Base-by-base conservation (phyloP, 2,888 invertebrate species). In the Chouioia cunea region DNA sequence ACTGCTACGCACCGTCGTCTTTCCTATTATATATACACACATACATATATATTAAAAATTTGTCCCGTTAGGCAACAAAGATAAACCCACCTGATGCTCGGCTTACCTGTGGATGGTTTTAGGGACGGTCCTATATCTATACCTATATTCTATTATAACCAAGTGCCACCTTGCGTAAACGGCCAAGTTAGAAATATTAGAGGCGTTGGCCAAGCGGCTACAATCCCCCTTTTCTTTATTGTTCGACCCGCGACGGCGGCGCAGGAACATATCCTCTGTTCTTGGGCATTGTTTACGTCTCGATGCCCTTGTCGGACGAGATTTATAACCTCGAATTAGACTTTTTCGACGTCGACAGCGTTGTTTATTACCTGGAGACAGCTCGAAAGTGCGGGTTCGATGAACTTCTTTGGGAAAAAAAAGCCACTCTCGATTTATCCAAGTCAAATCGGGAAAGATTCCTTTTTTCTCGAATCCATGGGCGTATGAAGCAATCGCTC, bases 291-390 rank as follows among this genome's bases (percentile, higher is more conserved):
- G 71, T 74, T 70, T 74, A 72, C 69, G 71, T 72, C 74, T 72
- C 71, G 74, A 59, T 72, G 71, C 74, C 63, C 71, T 68, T 74
- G 74, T 73, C 71, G 63, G 54, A 50, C 27, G 69, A 71, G 74
- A 74, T 74, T 74, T 74, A 74, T 74, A 71, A 64, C 71, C 65
- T 59, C 63, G 71, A 71, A 74, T 74, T 73, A 73, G 70, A 68
- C 57, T 73, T 71, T 71, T 73, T 71, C 73, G 71, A 73, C 65
- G 73, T 73, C 73, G 65, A 56, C 68, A 60, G 48, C 22, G 69
- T 65, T 69, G 71, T 74, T 71, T 71, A 74, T 68, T 71, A 69
- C 68, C 64, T 67, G 65, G 73, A 70, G 70, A 73, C 70, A 70
- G 67, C 67, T 64, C 68, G 65, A 56, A 47, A 22, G 10, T 20